Evolutionary conservation across 2,797 vertebrate species (phyloP), one percentile per base, ranked within the genome.

Genomic region (Malurus leucopterus): DNA sequence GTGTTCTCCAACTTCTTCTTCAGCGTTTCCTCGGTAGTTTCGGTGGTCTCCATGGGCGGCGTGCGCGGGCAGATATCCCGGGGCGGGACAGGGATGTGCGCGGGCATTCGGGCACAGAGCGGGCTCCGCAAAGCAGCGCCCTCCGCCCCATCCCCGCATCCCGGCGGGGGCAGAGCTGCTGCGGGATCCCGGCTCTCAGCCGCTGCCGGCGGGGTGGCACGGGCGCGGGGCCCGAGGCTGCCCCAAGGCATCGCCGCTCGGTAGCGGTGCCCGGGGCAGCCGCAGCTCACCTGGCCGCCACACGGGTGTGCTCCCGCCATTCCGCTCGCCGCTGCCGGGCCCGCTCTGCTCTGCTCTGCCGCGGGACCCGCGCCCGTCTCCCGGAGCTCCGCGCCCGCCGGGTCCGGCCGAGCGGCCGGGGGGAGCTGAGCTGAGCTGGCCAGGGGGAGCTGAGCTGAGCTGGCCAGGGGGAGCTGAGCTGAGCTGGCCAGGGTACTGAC

Each of bases 231-330:
- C 21, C 36, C 51, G 19, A 1, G 50, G 50, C 24, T 3, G 27
- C 8, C 16, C 55, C 41, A 7, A 3, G 67, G 81, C 32, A 24
- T 75, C 49, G 24, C 30, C 43, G 5, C 11, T 41, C 61, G 11
- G 54, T 29, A 26, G 12, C 69, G 47, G 55, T 43, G 84, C 29
- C 23, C 22, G 26, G 46, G 23, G 17, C 80, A 89, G 93, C 76
- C 90, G 95, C 95, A 96, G 95, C 92, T 94, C 95, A 95, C 86
- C 92, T 92, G 93, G 80, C 95, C 93, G 94, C 95, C 95, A 95
- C 95, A 94, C 84, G 95, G 95, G 95, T 94, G 95, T 95, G 95
- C 95, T 95, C 95, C 93, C 93, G 44, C 84, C 95, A 91, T 92
- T 76, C 72, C 27, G 82, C 89, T 83, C 50, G 73, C 64, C 59